These are phyloP conservation scores for Phocoena sinus DNA, from an alignment of 2,113 vertebrate genomes.

Conservation along the genomic window DNA sequence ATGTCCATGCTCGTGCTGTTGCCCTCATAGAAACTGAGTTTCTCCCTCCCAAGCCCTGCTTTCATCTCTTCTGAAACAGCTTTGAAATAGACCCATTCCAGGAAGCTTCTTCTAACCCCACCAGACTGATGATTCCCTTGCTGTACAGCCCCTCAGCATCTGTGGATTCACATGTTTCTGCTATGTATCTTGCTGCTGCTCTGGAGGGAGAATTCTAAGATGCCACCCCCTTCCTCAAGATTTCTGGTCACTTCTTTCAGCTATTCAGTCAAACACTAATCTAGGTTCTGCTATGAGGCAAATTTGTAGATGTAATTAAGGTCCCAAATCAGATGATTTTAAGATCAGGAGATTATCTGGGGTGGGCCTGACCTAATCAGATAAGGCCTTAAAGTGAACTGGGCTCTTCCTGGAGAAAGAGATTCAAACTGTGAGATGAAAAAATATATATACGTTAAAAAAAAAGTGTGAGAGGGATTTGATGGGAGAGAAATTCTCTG, in stretches of 20 bases:
- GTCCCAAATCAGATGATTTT: not conserved
- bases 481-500: not conserved
- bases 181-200: not conserved
- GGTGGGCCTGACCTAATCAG: not conserved
- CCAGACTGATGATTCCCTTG: not conserved
- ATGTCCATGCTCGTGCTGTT: not conserved
- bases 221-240: not conserved
- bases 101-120: not conserved
- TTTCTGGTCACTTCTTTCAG: not conserved
- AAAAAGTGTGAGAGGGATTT: not conserved
- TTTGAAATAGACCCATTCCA: not conserved
- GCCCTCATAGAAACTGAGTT: not conserved
- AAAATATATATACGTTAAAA: not conserved
- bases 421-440: not conserved
- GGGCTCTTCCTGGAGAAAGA: not conserved
- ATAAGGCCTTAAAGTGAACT: not conserved
- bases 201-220: not conserved
- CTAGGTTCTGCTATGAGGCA: not conserved
- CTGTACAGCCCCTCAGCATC: not conserved
- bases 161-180: not conserved
- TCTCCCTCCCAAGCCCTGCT: not conserved
- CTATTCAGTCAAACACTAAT: not conserved
- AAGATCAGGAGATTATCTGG: not conserved
- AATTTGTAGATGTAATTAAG: not conserved
- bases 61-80: constrained; percentile 10